These are phyloP conservation scores for Drosophila atripex DNA, from an alignment of 2,888 invertebrate genomes.

Conservation along the genomic window DNA sequence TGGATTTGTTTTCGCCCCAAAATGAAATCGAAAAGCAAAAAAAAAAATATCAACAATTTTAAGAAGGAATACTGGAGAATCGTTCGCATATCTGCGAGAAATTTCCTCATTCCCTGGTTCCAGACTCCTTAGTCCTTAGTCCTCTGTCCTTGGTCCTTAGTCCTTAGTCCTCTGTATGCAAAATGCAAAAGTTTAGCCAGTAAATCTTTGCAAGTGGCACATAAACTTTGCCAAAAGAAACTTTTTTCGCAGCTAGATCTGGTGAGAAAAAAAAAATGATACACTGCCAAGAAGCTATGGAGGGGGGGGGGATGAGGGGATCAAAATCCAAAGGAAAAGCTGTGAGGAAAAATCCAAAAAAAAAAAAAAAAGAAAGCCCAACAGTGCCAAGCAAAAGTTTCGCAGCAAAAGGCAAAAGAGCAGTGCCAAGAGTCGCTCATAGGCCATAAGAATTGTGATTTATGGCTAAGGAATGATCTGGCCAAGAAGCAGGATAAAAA, in stretches of 20 bases:
- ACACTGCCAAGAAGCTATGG: constrained; percentile 63
- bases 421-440: constrained; percentile 33
- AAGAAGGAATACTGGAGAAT: background rate
- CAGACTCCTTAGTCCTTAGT: constrained; percentile 11
- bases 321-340: background rate
- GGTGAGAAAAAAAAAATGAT: constrained; percentile 61
- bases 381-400: constrained; percentile 30
- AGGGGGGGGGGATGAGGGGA: background rate
- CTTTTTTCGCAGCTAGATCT: constrained; percentile 64
- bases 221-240: constrained; percentile 76
- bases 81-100: constrained; percentile 24
- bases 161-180: constrained; percentile 59
- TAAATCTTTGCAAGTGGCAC: constrained; percentile 80
- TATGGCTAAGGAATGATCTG: constrained; percentile 30
- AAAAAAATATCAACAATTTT: constrained; percentile 24
- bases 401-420: constrained; percentile 28
- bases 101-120: constrained; percentile 16
- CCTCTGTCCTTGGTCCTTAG: constrained; percentile 9
- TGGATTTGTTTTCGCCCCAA: constrained; percentile 52
- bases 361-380: constrained; percentile 2
- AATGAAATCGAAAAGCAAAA: constrained; percentile 32
- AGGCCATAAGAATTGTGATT: constrained; percentile 39
- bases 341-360: background rate
- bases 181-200: constrained; percentile 77
- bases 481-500: background rate